A percentile compares a stretch with the other conserved stretches of the same genome.
Conservation (phyloP, 2,888 invertebrate species). For the Rhopalosiphum nymphaeae region DNA sequence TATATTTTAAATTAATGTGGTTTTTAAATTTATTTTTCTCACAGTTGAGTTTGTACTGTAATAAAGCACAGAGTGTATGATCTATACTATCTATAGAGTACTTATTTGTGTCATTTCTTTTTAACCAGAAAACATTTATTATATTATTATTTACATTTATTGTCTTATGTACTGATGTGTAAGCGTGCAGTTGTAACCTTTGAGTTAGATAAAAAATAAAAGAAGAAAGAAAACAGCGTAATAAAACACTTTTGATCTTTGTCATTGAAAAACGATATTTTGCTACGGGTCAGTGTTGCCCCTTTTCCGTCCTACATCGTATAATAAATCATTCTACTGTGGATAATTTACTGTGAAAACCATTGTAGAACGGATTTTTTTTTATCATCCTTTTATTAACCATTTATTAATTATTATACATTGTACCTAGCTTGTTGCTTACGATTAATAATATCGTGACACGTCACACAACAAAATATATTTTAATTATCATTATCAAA, state of each 20-base stretch:
- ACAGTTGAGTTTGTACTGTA: not conserved
- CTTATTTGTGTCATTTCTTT: not conserved
- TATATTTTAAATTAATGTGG: not conserved
- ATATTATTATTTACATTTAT: not conserved
- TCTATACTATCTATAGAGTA: not conserved
- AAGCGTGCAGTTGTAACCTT: not conserved
- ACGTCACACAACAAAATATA: not conserved
- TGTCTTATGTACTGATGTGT: not conserved
- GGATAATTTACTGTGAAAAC: not conserved
- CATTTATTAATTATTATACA: not conserved
- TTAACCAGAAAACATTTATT: not conserved
- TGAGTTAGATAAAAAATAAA: not conserved
- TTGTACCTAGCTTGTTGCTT: not conserved
- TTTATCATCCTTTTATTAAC: not conserved
- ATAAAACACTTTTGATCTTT: not conserved
- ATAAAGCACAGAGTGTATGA: not conserved
- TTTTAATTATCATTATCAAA: not conserved
- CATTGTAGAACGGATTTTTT: not conserved
- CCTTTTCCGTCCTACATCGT: not conserved
- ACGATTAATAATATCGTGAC: not conserved
- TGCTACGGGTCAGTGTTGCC: not conserved
- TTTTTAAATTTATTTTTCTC: not conserved
- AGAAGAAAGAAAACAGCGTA: not conserved
- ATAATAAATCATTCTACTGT: not conserved
- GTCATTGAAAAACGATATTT: not conserved